phyloP scores from a whole-genome alignment of 1,140 invertebrate species.

The Zaprionus camerounensis region DNA sequence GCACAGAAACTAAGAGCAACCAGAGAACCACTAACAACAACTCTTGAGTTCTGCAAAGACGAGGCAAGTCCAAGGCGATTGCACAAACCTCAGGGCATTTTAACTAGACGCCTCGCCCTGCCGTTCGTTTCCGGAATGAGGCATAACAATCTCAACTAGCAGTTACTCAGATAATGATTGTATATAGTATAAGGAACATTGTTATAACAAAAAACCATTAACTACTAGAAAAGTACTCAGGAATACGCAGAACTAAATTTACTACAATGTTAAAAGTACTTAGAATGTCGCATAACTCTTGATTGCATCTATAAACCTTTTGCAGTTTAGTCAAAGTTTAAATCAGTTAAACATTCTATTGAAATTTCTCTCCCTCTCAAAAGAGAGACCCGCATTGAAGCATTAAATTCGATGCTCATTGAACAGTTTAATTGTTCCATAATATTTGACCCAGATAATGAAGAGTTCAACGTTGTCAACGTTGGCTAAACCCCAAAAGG shows the following conservation, averaged over 20 bases:
- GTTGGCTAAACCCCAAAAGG: slow-evolving; percentile 1
- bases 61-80: slow-evolving; percentile 50
- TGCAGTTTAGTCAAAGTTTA: neutral
- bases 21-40: slow-evolving; percentile 7
- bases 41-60: slow-evolving; percentile 1
- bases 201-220: neutral
- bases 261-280: neutral
- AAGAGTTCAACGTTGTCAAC: neutral
- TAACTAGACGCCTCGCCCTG: slow-evolving; percentile 51
- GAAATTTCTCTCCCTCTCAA: too few species aligned
- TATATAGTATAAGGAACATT: neutral
- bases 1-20: slow-evolving; percentile 20
- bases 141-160: slow-evolving; percentile 14
- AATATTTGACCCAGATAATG: slow-evolving; percentile 43
- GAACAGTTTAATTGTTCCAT: slow-evolving; percentile 47
- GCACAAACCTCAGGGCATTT: slow-evolving; percentile 51
- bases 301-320: neutral
- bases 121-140: slow-evolving; percentile 9
- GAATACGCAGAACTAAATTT: neutral
- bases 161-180: neutral
- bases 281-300: neutral
- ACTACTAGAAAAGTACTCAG: neutral
- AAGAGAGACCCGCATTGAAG: slow-evolving; percentile 16
- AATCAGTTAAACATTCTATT: neutral
- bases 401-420: slow-evolving; percentile 37